Base-by-base conservation (phyloP, 1,140 invertebrate species). In the Physella acuta region DNA sequence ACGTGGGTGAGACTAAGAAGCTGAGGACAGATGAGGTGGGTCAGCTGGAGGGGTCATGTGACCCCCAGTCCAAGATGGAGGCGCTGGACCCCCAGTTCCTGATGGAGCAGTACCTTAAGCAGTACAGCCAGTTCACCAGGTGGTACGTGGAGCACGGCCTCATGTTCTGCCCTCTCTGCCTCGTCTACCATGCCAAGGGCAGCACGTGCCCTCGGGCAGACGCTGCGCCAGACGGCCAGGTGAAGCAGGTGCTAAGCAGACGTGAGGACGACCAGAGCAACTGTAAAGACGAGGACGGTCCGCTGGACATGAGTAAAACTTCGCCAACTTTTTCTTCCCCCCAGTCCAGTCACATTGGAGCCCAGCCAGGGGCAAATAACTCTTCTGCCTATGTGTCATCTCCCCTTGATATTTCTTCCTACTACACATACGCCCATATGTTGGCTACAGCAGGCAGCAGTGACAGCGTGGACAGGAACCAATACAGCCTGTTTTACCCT, bases 291-390 rank as follows among this genome's bases (percentile, higher is more conserved):
- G 53, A 28, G 3, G 65, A 68, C 26, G 34, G 55, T 30, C 55
- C 65, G 16, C 49, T 68, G 28, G 65, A 68, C 36, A 68, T 68
- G 65, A 58, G 65, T 36, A 68, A 68, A 44, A 26, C 14, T 28
- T 68, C 65, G 2, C 8, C 52, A 26, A 44, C 28, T 30, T 14
- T 26, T 33, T 53, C n/a, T 51, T 37, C 31, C 11, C 11, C 17
- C 11, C 2, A 37, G 31, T 61, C 36, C 2, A 5, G 2, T 8
- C 8, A 44, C 20, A 44, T 11, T 11, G 39, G 39, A 11, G n/a
- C n/a, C n/a, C 39, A 44, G 20, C 8, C 8, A 11, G 39, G 39
- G 8, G 20, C 8, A 11, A 11, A 8, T 44, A 44, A 20, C 39
- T 20, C 8, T 44, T 11, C 8, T 44, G 8, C 39, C 20, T 44